Percentiles rank a stretch among this genome's conserved stretches.
Conservation (phyloP, 2,888 invertebrate genomes). For the Anthrax anthrax region DNA sequence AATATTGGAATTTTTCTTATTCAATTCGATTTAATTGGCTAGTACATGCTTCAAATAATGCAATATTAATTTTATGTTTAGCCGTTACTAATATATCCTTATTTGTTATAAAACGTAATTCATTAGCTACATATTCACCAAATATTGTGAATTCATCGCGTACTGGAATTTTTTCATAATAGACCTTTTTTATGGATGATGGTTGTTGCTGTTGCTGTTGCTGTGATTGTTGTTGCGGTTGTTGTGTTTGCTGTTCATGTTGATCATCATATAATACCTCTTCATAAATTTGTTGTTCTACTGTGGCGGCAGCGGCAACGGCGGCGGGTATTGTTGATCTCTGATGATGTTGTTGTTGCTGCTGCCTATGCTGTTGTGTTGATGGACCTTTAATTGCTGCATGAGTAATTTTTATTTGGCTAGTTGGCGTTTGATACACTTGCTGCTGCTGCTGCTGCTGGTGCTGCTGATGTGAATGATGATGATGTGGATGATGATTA, state of each 20-base stretch:
- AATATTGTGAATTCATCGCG: constrained; percentile 44
- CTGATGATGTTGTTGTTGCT: no score
- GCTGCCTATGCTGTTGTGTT: no score
- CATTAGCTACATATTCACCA: constrained; percentile 46
- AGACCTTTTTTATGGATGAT: not conserved
- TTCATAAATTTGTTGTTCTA: not conserved
- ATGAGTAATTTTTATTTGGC: no score
- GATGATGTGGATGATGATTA: constrained; percentile 16
- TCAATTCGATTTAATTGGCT: constrained; percentile 29
- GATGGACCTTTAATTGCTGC: no score
- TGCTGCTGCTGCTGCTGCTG: constrained; percentile 17
- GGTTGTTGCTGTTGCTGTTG: not conserved
- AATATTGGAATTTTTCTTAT: no score
- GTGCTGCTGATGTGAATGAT: constrained; percentile 19
- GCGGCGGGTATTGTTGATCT: constrained; percentile 1
- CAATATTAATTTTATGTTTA: constrained; percentile 46
- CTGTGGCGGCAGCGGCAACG: not conserved
- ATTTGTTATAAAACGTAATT: constrained; percentile 40
- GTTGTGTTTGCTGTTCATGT: constrained; percentile 18
- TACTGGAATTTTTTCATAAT: constrained; percentile 12
- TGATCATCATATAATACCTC: not conserved
- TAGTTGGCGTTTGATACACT: no score
- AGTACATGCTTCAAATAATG: constrained; percentile 46
- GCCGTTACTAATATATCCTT: constrained; percentile 41
- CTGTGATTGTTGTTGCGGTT: constrained; percentile 18